A percentile compares a stretch with the other conserved stretches of the same genome.
Evolutionary conservation across 2,113 vertebrate genomes (phyloP).

Genomic region (Platycercus adscitus): DNA sequence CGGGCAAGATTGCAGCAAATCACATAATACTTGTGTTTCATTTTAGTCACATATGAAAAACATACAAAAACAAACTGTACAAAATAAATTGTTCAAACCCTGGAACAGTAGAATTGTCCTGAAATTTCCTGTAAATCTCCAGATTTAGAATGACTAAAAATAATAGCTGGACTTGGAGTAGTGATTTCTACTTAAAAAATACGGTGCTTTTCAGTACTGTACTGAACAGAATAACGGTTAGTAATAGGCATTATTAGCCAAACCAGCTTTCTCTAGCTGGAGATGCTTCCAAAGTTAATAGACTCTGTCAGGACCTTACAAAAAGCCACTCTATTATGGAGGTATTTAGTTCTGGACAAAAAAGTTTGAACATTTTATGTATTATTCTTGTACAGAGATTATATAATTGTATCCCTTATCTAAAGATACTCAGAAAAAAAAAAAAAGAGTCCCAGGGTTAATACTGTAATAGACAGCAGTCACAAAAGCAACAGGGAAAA

Average conservation of each 20-base stretch:
- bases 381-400: background rate
- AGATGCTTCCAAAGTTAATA: background rate
- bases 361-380: background rate
- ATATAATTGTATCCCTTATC: background rate
- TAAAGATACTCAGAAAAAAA: background rate
- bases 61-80: background rate
- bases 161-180: background rate
- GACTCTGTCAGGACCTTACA: background rate
- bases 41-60: background rate
- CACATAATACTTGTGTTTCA: background rate
- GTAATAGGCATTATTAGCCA: background rate
- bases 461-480: background rate
- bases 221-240: background rate
- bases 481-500: background rate
- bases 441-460: background rate
- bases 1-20: background rate
- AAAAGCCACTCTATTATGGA: background rate
- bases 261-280: background rate
- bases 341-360: background rate
- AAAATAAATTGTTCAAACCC: background rate
- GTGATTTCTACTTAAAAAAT: background rate
- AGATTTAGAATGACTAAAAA: background rate
- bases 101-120: background rate
- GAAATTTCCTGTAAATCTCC: background rate
- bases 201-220: background rate